phyloP scores from a whole-genome alignment of 2,888 invertebrate species.

The Chromoteleia sp. region DNA sequence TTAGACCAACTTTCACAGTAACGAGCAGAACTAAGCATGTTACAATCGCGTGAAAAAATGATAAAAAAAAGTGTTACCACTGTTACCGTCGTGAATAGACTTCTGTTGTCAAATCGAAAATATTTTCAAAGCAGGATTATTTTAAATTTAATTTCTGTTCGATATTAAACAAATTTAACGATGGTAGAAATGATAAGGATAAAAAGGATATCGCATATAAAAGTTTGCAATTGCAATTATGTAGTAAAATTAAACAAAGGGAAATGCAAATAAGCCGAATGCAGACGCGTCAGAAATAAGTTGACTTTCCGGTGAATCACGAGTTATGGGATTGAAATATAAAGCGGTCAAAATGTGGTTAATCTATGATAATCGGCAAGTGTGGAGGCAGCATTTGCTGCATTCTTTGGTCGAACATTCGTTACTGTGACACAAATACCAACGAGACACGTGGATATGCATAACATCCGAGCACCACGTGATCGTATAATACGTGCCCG shows the following conservation, averaged over 20 bases:
- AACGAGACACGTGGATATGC: conserved; percentile 69
- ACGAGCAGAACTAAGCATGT: too few species aligned
- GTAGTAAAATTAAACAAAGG: background rate
- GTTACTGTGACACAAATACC: conserved; percentile 73
- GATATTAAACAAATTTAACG: too few species aligned
- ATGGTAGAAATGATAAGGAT: too few species aligned
- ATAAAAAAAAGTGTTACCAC: too few species aligned
- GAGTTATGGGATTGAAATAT: conserved; percentile 35
- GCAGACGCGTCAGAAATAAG: conserved; percentile 10
- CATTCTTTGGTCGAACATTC: conserved; percentile 63
- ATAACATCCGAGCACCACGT: conserved; percentile 63
- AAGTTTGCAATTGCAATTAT: too few species aligned
- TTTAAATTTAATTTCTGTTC: too few species aligned
- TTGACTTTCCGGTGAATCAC: conserved; percentile 12
- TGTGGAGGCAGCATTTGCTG: conserved; percentile 54
- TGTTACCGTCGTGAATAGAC: too few species aligned
- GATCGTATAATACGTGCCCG: conserved; percentile 60
- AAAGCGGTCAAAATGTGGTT: conserved; percentile 58
- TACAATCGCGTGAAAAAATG: too few species aligned
- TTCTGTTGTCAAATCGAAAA: too few species aligned
- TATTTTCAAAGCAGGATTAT: too few species aligned
- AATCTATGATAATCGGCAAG: conserved; percentile 61
- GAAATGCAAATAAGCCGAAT: background rate
- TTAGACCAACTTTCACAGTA: too few species aligned
- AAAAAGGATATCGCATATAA: too few species aligned